Conservation (phyloP, 1,140 invertebrate species). For the Diabrotica undecimpunctata region DNA sequence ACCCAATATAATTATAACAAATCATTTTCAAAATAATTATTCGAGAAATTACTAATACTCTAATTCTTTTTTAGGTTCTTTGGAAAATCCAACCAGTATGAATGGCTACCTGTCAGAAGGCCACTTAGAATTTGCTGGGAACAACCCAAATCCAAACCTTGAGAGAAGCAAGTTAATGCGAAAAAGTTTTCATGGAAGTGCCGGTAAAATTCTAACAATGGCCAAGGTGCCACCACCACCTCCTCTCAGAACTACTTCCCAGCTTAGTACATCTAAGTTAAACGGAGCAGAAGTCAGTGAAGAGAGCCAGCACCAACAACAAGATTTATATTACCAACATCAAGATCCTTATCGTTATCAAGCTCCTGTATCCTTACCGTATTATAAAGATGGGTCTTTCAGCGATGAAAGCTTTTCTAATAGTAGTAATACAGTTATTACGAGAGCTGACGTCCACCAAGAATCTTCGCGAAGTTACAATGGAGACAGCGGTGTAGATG, state of each 20-base stretch:
- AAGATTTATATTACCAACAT: conserved; percentile 37
- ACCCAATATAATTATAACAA: too few species aligned
- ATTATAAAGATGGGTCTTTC: conserved; percentile 48
- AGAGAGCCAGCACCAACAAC: conserved; percentile 45
- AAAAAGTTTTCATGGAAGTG: conserved; percentile 83
- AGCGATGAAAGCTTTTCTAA: conserved; percentile 48
- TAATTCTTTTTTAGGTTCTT: conserved; percentile 1
- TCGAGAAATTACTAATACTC: too few species aligned
- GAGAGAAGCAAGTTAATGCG: conserved; percentile 84
- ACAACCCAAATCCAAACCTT: conserved; percentile 71
- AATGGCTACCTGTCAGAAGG: conserved; percentile 85
- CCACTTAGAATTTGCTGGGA: conserved; percentile 72
- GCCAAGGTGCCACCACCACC: conserved; percentile 84
- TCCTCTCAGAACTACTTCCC: conserved; percentile 80
- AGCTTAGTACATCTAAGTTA: conserved; percentile 68
- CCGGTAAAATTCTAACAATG: conserved; percentile 71
- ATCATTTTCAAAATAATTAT: too few species aligned
- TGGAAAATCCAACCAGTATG: conserved; percentile 56
- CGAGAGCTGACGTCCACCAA: conserved; percentile 76
- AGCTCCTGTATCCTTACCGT: conserved; percentile 64
- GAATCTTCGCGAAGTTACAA: conserved; percentile 52
- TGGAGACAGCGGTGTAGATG: conserved; percentile 56
- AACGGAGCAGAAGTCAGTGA: conserved; percentile 56
- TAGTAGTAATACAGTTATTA: conserved; percentile 61
- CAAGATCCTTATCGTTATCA: conserved; percentile 50